Conservation (phyloP, 2,113 vertebrate species). For the Vireo altiloquus region DNA sequence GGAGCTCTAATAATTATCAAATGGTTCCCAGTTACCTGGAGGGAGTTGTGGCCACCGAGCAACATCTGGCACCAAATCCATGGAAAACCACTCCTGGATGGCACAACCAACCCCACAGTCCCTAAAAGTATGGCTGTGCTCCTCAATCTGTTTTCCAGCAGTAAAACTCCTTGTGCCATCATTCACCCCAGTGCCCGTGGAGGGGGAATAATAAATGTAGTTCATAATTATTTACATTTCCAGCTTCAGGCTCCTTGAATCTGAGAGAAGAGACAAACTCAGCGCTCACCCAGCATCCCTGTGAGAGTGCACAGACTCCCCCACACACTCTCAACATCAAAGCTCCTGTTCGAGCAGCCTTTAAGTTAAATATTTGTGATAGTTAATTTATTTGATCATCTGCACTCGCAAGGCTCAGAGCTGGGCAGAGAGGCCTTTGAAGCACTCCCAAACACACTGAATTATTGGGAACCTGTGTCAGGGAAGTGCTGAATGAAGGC, state of each 20-base stretch:
- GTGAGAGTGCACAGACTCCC: background rate
- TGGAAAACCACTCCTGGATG: fast-evolving
- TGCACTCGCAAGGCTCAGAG: background rate
- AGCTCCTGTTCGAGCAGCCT: background rate
- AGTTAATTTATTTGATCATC: conserved; percentile 32
- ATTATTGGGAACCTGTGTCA: background rate
- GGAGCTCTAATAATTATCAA: background rate
- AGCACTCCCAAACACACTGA: conserved; percentile 17
- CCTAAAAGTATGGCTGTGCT: fast-evolving
- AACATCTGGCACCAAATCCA: fast-evolving
- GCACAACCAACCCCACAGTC: fast-evolving
- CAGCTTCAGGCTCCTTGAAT: background rate
- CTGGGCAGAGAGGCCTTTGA: conserved; percentile 46
- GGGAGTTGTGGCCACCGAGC: background rate
- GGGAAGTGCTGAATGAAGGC: background rate
- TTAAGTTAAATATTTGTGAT: conserved; percentile 43
- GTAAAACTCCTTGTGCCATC: fast-evolving
- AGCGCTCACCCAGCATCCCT: fast-evolving
- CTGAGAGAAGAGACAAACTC: background rate
- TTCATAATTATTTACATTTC: background rate
- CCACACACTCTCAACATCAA: conserved; percentile 8
- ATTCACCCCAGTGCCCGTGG: fast-evolving
- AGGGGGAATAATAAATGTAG: background rate
- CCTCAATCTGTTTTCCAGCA: fast-evolving
- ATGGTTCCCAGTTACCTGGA: fast-evolving